These are phyloP conservation scores for Gadopsis bispinosus DNA, from an alignment of 2,797 vertebrate species.

Conservation along the genomic window DNA sequence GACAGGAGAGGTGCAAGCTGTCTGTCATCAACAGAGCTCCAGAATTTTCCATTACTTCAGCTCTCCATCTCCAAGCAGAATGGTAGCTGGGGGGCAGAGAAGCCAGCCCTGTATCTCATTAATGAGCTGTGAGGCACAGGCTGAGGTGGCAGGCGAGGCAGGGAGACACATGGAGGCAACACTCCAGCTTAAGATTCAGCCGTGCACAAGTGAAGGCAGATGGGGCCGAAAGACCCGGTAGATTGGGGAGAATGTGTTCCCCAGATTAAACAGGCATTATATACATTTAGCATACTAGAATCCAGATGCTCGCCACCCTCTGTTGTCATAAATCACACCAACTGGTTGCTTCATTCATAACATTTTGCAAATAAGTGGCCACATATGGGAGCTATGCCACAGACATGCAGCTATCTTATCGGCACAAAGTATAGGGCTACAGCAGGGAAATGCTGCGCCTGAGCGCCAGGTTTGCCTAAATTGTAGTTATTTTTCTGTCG, in stretches of 20 bases:
- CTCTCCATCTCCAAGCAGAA: slow-evolving; percentile 54
- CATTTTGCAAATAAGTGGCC: slow-evolving; percentile 32
- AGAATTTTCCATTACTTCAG: slow-evolving; percentile 77
- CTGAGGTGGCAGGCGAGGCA: slow-evolving; percentile 31
- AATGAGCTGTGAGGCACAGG: slow-evolving; percentile 61
- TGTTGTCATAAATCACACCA: slow-evolving; percentile 47
- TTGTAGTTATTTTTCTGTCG: not conserved
- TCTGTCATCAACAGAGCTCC: slow-evolving; percentile 65
- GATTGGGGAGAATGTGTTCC: slow-evolving; percentile 44
- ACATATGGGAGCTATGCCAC: slow-evolving; percentile 20
- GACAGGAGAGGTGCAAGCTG: slow-evolving; percentile 67
- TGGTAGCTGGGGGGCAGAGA: slow-evolving; percentile 57
- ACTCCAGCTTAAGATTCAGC: slow-evolving; percentile 44
- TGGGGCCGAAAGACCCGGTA: slow-evolving; percentile 37
- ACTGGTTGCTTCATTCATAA: slow-evolving; percentile 35
- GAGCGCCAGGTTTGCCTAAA: not conserved
- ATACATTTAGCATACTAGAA: slow-evolving; percentile 27
- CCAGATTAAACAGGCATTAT: slow-evolving; percentile 47
- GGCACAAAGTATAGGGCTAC: not conserved
- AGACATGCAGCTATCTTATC: not conserved
- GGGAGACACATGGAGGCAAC: slow-evolving; percentile 44
- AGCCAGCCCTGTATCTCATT: slow-evolving; percentile 55
- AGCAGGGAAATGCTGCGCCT: not conserved
- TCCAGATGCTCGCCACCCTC: slow-evolving; percentile 41
- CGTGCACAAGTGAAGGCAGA: slow-evolving; percentile 39